phyloP scores from a whole-genome alignment of 2,888 invertebrate genomes.

The Cerceris ruficornis region DNA sequence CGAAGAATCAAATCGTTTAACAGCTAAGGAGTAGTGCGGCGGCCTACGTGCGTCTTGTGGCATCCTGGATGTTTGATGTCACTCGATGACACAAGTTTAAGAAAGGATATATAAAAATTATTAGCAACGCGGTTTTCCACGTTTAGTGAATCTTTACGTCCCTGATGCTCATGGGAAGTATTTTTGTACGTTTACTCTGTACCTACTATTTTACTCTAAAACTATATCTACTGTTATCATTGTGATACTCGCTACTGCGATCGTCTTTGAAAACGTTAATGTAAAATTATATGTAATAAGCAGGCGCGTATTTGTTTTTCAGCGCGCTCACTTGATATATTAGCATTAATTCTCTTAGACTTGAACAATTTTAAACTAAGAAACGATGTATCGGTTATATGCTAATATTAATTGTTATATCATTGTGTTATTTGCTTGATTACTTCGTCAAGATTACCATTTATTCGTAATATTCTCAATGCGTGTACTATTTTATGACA shows the following conservation, averaged over 20 bases:
- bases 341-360: slow-evolving; percentile 55
- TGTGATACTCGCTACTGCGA: slow-evolving; percentile 76
- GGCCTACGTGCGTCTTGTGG: slow-evolving; percentile 66
- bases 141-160: slow-evolving; percentile 70
- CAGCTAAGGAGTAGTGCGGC: slow-evolving; percentile 63
- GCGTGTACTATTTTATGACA: slow-evolving; percentile 56
- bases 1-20: slow-evolving; percentile 63
- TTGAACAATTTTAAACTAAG: slow-evolving; percentile 47
- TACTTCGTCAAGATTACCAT: slow-evolving; percentile 49
- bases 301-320: slow-evolving; percentile 59
- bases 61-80: slow-evolving; percentile 52
- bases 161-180: slow-evolving; percentile 74
- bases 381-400: slow-evolving; percentile 41
- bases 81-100: slow-evolving; percentile 57
- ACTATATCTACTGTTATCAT: slow-evolving; percentile 76
- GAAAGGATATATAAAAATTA: slow-evolving; percentile 56
- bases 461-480: slow-evolving; percentile 50
- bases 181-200: slow-evolving; percentile 79
- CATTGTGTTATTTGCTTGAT: slow-evolving; percentile 57
- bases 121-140: slow-evolving; percentile 67
- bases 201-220: slow-evolving; percentile 74
- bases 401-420: slow-evolving; percentile 57
- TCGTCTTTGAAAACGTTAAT: slow-evolving; percentile 69
- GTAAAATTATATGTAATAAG: slow-evolving; percentile 62
- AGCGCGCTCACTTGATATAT: slow-evolving; percentile 45